Conservation (phyloP, 30 jellyfish, hydroid and myxozoan species). For the Sanderia malayensis region DNA sequence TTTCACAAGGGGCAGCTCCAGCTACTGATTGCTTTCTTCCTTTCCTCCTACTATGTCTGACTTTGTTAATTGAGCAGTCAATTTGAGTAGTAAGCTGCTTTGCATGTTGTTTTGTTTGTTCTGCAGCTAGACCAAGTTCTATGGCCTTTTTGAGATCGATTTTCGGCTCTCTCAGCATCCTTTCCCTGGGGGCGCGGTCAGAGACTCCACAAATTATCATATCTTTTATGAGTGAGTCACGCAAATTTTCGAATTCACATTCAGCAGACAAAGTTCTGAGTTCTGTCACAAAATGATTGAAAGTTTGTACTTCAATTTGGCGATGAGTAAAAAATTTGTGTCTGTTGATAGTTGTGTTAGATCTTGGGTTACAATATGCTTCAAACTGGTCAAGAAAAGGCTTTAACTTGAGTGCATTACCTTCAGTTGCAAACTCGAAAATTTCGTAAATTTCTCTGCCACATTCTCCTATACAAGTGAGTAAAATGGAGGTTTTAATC, state of each 20-base stretch:
- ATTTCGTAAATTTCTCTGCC: constrained; percentile 62
- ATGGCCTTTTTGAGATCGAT: constrained; percentile 48
- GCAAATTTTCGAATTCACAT: constrained; percentile 42
- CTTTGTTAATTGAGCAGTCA: constrained; percentile 42
- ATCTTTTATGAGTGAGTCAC: constrained; percentile 43
- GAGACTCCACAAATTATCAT: constrained; percentile 50
- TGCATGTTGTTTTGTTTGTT: constrained; percentile 39
- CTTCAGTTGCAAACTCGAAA: constrained; percentile 36
- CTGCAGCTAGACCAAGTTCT: constrained; percentile 54
- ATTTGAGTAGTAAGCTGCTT: constrained; percentile 34
- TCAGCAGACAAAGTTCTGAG: constrained; percentile 59
- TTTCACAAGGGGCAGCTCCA: constrained; percentile 33
- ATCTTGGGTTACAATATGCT: constrained; percentile 41
- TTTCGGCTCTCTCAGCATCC: constrained; percentile 58
- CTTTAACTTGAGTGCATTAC: constrained; percentile 38
- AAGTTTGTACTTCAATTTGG: constrained; percentile 41
- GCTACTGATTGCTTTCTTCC: constrained; percentile 27
- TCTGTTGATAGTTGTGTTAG: constrained; percentile 41
- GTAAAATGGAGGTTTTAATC: constrained; percentile 47
- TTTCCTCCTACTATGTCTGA: constrained; percentile 14
- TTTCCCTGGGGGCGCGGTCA: constrained; percentile 43
- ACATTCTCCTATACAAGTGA: constrained; percentile 45
- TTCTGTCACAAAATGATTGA: constrained; percentile 35
- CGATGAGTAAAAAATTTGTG: constrained; percentile 46
- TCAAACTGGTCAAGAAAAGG: constrained; percentile 51